phyloP scores from a whole-genome alignment of 2,797 vertebrate genomes.

The Eospalax fontanierii region DNA sequence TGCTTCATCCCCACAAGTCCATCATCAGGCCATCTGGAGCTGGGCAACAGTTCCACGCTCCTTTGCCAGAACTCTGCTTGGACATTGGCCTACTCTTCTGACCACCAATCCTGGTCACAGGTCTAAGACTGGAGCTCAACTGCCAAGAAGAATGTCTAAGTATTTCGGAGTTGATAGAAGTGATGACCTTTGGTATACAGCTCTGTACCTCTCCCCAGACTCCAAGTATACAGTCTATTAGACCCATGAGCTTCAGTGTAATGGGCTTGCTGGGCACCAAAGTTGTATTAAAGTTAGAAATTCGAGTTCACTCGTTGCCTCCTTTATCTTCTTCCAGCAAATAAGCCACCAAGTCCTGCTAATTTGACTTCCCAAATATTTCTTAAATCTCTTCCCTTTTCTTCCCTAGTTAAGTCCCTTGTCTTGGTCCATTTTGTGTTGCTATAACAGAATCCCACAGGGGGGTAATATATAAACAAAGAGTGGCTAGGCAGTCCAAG shows the following conservation, averaged over 20 bases:
- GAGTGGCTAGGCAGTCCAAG: not conserved
- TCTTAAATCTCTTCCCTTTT: not conserved
- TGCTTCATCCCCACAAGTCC: slow-evolving; percentile 23
- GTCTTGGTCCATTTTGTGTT: not conserved
- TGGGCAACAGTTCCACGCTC: not conserved
- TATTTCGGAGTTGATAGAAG: not conserved
- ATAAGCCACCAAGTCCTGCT: not conserved
- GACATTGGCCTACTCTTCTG: slow-evolving; percentile 6
- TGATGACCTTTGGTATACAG: not conserved
- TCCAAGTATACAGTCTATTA: not conserved
- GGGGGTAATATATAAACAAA: not conserved
- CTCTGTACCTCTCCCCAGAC: not conserved
- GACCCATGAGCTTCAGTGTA: not conserved
- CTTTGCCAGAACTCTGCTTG: slow-evolving; percentile 41
- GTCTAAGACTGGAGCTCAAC: not conserved
- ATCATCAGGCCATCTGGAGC: slow-evolving; percentile 72
- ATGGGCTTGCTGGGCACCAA: not conserved
- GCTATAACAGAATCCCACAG: not conserved
- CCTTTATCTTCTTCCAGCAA: not conserved
- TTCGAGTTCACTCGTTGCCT: not conserved
- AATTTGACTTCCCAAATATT: not conserved
- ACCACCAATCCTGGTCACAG: not conserved
- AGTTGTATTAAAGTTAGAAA: slow-evolving; percentile 1
- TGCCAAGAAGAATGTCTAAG: not conserved
- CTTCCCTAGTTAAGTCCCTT: not conserved